Evolutionary conservation across 2,113 vertebrate species (phyloP).

Genomic region (Colius striatus): DNA sequence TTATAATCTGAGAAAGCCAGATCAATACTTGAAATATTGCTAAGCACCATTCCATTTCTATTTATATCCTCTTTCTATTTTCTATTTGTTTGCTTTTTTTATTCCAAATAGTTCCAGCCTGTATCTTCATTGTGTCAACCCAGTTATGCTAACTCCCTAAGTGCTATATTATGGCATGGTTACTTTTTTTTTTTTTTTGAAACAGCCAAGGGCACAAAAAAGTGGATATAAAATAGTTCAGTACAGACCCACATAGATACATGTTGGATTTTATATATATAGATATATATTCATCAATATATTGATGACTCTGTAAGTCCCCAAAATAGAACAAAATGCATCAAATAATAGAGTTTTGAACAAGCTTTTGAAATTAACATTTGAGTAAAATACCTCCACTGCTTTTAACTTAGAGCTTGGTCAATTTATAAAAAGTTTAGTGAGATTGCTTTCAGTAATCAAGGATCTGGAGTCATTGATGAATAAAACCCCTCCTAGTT

Average conservation of each 20-base stretch:
- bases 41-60: not conserved
- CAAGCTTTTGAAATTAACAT: not conserved
- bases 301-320: not conserved
- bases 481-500: not conserved
- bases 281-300: not conserved
- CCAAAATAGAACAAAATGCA: not conserved
- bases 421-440: not conserved
- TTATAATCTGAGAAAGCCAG: conserved; percentile 22
- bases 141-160: not conserved
- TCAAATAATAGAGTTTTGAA: not conserved
- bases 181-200: not conserved
- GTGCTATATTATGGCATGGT: not conserved
- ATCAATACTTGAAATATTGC: not conserved
- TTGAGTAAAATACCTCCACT: not conserved
- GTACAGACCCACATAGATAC: not conserved
- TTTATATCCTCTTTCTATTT: not conserved
- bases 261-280: not conserved
- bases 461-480: not conserved
- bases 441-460: not conserved
- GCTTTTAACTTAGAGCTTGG: not conserved
- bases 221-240: not conserved
- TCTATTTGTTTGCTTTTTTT: not conserved
- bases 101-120: not conserved
- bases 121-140: not conserved
- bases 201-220: not conserved